phyloP scores from a whole-genome alignment of 2,113 vertebrate species.

The Haliaeetus leucogaster region DNA sequence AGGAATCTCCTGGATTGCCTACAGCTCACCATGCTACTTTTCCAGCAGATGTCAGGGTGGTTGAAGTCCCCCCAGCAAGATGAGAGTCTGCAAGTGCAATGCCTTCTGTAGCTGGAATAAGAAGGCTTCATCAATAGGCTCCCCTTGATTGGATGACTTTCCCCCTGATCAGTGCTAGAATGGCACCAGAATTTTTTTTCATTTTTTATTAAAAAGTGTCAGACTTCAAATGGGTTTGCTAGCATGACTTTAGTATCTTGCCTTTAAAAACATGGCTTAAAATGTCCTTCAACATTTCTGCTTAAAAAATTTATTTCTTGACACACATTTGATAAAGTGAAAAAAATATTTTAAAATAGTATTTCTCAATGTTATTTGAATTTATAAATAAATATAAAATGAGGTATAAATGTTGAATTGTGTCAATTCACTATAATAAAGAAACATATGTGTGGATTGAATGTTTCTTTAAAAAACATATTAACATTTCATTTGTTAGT shows the following conservation, averaged over 20 bases:
- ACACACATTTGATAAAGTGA: not conserved
- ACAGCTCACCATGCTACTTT: not conserved
- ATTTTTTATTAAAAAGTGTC: not conserved
- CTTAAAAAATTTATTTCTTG: not conserved
- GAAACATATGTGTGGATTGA: not conserved
- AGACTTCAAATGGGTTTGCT: not conserved
- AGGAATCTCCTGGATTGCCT: not conserved
- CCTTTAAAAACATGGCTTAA: not conserved
- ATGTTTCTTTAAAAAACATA: not conserved
- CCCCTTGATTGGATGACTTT: not conserved
- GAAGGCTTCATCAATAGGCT: not conserved
- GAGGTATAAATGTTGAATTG: not conserved
- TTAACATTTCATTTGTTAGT: not conserved
- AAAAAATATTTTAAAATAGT: not conserved
- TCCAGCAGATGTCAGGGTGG: not conserved
- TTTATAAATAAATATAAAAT: not conserved
- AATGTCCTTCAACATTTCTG: not conserved
- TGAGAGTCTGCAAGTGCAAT: fast-evolving
- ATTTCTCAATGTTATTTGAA: not conserved
- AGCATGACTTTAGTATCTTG: not conserved
- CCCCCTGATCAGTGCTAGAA: not conserved
- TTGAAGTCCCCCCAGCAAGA: not conserved
- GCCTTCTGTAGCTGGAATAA: not conserved
- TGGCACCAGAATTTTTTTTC: not conserved
- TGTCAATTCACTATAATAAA: not conserved